Evolutionary conservation across 2,797 vertebrate species (phyloP).

Genomic region (Agapornis canus): DNA sequence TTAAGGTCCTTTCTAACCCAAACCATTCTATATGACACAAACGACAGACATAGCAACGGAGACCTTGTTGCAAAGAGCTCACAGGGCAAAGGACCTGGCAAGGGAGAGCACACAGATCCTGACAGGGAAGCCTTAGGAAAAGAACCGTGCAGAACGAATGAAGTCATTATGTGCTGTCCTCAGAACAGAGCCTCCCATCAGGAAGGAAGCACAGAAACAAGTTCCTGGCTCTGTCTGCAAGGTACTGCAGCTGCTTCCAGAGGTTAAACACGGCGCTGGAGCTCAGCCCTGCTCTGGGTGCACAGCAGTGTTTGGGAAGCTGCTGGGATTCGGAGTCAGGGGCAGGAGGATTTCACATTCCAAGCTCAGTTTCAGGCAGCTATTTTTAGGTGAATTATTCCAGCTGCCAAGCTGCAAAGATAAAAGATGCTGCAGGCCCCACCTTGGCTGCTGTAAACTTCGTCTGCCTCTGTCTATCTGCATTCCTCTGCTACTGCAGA

Average conservation of each 20-base stretch:
- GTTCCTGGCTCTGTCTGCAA: not conserved
- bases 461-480: not conserved
- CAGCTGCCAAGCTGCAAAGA: constrained; percentile 24
- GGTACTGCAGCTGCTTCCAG: not conserved
- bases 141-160: not conserved
- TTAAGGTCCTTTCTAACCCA: not conserved
- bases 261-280: not conserved
- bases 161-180: not conserved
- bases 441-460: constrained; percentile 23
- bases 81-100: not conserved
- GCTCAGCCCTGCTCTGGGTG: not conserved
- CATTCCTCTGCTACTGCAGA: not conserved
- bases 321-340: not conserved
- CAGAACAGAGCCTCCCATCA: fast-evolving
- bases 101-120: not conserved
- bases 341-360: constrained; percentile 20
- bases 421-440: constrained; percentile 32
- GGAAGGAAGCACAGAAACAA: not conserved
- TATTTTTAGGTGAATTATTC: constrained; percentile 59
- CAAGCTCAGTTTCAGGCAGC: not conserved
- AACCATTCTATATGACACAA: not conserved
- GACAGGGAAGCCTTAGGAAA: not conserved
- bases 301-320: not conserved
- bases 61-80: not conserved
- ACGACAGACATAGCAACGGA: not conserved